Percentiles rank a stretch among this genome's conserved stretches.
These are phyloP conservation scores for Tipula helvola DNA, from an alignment of 2,888 invertebrate species.

Conservation along the genomic window DNA sequence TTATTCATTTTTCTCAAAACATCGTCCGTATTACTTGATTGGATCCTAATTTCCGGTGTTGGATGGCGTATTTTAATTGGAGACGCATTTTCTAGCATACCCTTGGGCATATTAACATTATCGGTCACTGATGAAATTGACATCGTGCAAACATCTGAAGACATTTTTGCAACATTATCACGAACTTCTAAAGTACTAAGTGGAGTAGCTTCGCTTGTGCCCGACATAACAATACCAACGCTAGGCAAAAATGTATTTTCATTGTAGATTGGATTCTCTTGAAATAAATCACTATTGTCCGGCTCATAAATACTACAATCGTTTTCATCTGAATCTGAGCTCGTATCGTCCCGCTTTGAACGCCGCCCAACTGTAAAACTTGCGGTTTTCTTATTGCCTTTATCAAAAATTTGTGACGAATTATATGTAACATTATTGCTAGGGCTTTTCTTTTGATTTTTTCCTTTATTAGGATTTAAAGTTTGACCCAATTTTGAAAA, in stretches of 20 bases:
- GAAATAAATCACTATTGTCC: conserved; percentile 22
- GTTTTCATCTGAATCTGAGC: conserved; percentile 49
- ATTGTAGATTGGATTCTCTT: conserved; percentile 36
- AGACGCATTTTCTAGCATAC: conserved; percentile 30
- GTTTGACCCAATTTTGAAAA: conserved; percentile 62
- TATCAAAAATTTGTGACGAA: conserved; percentile 24
- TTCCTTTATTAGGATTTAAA: conserved; percentile 39
- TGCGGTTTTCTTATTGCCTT: conserved; percentile 22
- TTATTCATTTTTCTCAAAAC: not conserved
- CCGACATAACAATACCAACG: conserved; percentile 49
- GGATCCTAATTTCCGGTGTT: conserved; percentile 44
- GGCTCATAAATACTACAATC: conserved; percentile 48
- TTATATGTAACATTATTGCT: conserved; percentile 19
- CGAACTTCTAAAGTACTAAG: conserved; percentile 33
- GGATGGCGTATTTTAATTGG: conserved; percentile 34
- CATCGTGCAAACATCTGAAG: conserved; percentile 31
- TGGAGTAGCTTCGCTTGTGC: conserved; percentile 22
- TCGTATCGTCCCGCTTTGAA: conserved; percentile 31
- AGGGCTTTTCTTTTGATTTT: conserved; percentile 29
- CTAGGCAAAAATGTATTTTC: conserved; percentile 47
- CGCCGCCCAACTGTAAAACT: conserved; percentile 25
- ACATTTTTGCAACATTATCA: conserved; percentile 34
- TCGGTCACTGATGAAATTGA: conserved; percentile 36
- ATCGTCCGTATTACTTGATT: conserved; percentile 16
- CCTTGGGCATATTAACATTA: conserved; percentile 31